Conservation (phyloP, 1,140 invertebrate species). For the Pentalonia nigronervosa region DNA sequence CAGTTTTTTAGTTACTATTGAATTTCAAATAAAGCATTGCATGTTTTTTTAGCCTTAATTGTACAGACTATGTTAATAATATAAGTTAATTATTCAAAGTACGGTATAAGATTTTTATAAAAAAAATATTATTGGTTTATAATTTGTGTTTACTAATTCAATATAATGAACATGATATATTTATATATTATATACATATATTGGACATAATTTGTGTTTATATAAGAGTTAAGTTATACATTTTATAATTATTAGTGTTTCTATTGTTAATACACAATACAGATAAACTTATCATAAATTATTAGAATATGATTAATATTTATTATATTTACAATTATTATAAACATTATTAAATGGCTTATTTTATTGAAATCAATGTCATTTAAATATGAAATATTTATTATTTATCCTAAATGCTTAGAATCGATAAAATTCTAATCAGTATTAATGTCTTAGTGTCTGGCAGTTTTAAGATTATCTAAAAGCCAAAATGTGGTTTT, state of each 20-base stretch:
- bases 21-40: not conserved
- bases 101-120: not conserved
- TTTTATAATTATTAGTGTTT: constrained; percentile 8
- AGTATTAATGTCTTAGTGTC: not conserved
- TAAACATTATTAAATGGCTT: not conserved
- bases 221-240: not conserved
- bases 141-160: not conserved
- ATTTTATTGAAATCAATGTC: not conserved
- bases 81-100: not conserved
- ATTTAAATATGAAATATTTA: not conserved
- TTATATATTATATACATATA: not conserved
- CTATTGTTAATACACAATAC: not conserved
- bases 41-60: not conserved
- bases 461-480: not conserved
- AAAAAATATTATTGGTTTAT: not conserved
- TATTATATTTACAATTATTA: not conserved
- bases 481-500: not conserved
- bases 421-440: not conserved
- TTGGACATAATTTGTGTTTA: not conserved
- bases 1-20: not conserved
- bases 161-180: not conserved
- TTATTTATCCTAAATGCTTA: constrained; percentile 16
- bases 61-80: not conserved
- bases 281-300: not conserved
- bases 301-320: constrained; percentile 9